phyloP scores from a whole-genome alignment of 2,113 vertebrate genomes.

The Pleuronectes platessa region DNA sequence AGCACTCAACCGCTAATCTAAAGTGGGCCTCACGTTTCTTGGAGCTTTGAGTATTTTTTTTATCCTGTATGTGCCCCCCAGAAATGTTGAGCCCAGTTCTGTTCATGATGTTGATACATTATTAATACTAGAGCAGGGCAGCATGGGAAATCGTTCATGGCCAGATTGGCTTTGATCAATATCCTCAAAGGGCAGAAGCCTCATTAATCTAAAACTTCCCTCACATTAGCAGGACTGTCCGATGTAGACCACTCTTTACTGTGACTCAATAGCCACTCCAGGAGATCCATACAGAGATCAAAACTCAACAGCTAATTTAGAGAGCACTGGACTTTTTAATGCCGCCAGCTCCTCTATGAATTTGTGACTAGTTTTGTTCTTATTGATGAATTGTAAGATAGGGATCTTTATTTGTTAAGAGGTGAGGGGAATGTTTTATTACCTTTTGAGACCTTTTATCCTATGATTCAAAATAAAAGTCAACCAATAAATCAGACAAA shows the following conservation, averaged over 20 bases:
- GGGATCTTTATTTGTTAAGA: slow-evolving; percentile 1
- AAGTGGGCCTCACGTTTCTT: slow-evolving; percentile 25
- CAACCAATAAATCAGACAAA: too few species aligned
- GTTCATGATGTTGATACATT: slow-evolving; percentile 64
- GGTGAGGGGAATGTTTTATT: neutral
- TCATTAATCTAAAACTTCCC: slow-evolving; percentile 78
- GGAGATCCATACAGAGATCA: slow-evolving; percentile 52
- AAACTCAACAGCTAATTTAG: slow-evolving; percentile 43
- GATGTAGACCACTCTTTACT: slow-evolving; percentile 54
- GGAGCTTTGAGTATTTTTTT: slow-evolving; percentile 26
- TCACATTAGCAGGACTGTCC: slow-evolving; percentile 68
- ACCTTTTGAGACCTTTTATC: neutral
- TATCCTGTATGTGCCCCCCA: neutral
- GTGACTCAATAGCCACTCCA: slow-evolving; percentile 49
- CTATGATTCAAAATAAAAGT: neutral
- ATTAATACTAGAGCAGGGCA: slow-evolving; percentile 64
- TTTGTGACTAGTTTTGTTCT: slow-evolving; percentile 5
- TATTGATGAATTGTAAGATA: neutral
- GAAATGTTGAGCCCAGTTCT: slow-evolving; percentile 48
- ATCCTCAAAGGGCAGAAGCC: slow-evolving; percentile 68
- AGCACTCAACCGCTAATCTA: slow-evolving; percentile 42
- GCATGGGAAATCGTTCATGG: slow-evolving; percentile 69
- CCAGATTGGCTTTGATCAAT: slow-evolving; percentile 77
- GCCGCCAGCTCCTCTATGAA: slow-evolving; percentile 8
- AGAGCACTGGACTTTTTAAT: slow-evolving; percentile 22